phyloP scores from a whole-genome alignment of 2,888 invertebrate genomes.

The Cyclophora albipunctata region DNA sequence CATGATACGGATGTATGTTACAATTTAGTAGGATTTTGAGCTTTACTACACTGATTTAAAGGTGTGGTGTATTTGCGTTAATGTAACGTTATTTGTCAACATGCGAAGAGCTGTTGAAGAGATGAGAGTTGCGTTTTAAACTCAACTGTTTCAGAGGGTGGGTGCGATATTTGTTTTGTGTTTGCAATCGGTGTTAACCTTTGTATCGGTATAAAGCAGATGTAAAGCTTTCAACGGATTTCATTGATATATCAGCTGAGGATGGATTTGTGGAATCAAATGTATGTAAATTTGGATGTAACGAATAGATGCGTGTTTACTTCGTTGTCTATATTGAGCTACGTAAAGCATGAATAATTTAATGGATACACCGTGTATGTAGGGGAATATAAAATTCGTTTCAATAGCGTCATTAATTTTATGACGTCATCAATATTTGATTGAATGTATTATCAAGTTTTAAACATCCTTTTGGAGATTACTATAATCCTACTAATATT shows the following conservation, averaged over 20 bases:
- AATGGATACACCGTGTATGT: neutral
- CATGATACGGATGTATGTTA: neutral
- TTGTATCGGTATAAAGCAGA: constrained; percentile 10
- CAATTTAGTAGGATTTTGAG: neutral
- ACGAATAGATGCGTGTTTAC: neutral
- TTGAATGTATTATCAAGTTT: too few relatives aligned
- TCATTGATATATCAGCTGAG: neutral
- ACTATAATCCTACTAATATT: too few relatives aligned
- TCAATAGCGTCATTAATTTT: neutral
- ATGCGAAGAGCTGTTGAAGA: constrained; percentile 31
- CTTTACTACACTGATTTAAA: constrained; percentile 4
- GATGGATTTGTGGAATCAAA: neutral
- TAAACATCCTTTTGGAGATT: too few relatives aligned
- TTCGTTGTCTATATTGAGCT: neutral
- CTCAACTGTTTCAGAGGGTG: constrained; percentile 26
- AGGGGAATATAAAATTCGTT: neutral
- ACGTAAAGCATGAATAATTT: neutral
- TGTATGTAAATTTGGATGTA: neutral
- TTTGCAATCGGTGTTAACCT: constrained; percentile 24
- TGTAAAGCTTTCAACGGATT: constrained; percentile 6
- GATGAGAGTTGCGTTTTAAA: constrained; percentile 31
- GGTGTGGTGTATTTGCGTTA: neutral
- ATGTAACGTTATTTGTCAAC: constrained; percentile 19
- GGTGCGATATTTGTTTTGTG: constrained; percentile 32
- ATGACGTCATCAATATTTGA: too few relatives aligned